Conservation (phyloP, 1,140 invertebrate genomes). For the Drosophila cardini region DNA sequence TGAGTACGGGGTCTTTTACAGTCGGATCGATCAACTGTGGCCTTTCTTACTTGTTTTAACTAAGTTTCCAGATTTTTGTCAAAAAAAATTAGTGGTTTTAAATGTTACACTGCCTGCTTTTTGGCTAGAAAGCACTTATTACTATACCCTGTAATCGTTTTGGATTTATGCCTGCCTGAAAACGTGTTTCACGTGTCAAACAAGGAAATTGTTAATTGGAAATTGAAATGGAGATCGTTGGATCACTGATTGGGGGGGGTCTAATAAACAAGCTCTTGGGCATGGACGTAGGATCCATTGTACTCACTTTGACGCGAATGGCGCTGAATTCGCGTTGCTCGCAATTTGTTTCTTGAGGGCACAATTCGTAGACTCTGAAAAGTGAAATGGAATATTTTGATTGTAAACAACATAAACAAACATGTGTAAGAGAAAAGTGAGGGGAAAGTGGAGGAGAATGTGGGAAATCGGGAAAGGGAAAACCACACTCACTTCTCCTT, state of each 20-base stretch:
- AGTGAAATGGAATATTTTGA: slow-evolving; percentile 36
- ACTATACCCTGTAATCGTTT: slow-evolving; percentile 3
- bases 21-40: no score
- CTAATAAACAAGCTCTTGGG: slow-evolving; percentile 51
- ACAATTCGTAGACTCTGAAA: slow-evolving; percentile 78
- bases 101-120: no score
- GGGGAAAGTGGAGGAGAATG: neutral
- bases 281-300: slow-evolving; percentile 2
- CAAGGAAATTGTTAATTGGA: slow-evolving; percentile 33
- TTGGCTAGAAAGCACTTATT: no score
- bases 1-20: no score
- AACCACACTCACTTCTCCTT: slow-evolving; percentile 73
- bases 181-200: slow-evolving; percentile 74
- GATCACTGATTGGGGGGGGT: slow-evolving; percentile 15
- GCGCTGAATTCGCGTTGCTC: slow-evolving; percentile 79
- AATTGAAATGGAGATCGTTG: slow-evolving; percentile 23
- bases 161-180: slow-evolving; percentile 44
- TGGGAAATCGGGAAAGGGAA: neutral
- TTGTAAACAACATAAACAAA: slow-evolving; percentile 65
- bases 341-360: slow-evolving; percentile 77
- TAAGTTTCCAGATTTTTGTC: no score
- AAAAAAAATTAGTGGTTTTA: no score
- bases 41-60: no score
- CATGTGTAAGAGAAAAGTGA: slow-evolving; percentile 45
- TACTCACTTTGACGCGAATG: slow-evolving; percentile 80